phyloP scores from a whole-genome alignment of 2,797 vertebrate species.

The Babyrousa celebensis region DNA sequence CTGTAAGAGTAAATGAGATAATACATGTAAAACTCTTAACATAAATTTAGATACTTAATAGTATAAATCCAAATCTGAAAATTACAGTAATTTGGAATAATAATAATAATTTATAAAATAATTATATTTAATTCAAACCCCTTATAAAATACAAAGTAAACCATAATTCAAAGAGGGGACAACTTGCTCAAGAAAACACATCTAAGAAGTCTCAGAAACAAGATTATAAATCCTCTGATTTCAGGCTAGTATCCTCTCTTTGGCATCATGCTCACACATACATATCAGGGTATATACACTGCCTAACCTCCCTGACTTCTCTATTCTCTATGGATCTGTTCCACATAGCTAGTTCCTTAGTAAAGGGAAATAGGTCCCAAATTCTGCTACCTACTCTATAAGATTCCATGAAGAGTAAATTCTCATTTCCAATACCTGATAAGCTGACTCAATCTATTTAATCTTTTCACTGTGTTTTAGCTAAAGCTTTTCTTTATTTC shows the following conservation, averaged over 20 bases:
- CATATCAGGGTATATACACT: neutral
- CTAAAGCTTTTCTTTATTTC: neutral
- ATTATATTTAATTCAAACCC: conserved; percentile 57
- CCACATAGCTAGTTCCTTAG: neutral
- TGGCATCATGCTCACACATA: neutral
- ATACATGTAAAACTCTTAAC: conserved; percentile 2
- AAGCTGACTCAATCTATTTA: neutral
- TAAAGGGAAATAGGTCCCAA: neutral
- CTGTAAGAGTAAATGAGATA: conserved; percentile 65
- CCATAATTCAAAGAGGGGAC: neutral
- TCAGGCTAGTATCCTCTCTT: neutral
- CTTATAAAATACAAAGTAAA: neutral
- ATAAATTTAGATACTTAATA: conserved; percentile 52
- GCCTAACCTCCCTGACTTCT: neutral
- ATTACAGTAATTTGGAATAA: conserved; percentile 64
- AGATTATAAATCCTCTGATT: neutral
- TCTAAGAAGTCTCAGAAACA: neutral
- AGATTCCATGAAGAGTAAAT: neutral
- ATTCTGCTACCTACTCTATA: neutral
- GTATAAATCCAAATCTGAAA: conserved; percentile 55
- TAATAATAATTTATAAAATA: conserved; percentile 36
- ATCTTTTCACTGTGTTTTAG: conserved; percentile 13
- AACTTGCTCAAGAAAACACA: neutral
- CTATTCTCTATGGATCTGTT: neutral
- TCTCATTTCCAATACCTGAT: neutral